Evolutionary conservation across 2,888 invertebrate genomes (phyloP), one percentile per base, ranked within the genome.

Genomic region (Parnassius smintheus): DNA sequence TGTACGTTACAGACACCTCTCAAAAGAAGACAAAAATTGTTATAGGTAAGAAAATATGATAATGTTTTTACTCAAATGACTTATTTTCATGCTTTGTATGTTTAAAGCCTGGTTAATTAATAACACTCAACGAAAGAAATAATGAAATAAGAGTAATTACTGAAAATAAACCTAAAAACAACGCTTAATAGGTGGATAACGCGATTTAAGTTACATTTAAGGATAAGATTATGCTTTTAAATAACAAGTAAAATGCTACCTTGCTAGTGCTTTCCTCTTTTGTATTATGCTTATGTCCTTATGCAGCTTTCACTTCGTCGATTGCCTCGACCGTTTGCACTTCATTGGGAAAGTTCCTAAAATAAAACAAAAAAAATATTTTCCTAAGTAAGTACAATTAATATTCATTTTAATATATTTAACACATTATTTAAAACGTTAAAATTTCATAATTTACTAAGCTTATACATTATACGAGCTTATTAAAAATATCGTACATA

Each of bases 251-350:
- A 46, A 25, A 35, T 41, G 42, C 54, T 22, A n/a, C 46, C 13
- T 56, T 52, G 56, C 45, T 22, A 48, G 49, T 10, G 61, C 61
- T 61, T 64, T 59, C 45, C 49, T 52, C 49, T 55, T 59, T 59
- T 57, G 50, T 42, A 60, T 64, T 53, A 61, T 67, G 61, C 65
- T 64, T 64, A 56, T 59, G 44, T 57, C 66, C 63, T 61, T 66
- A 66, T 68, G 55, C 64, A 64, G 69, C 67, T 65, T 66, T 61
- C 52, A 48, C 52, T 41, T 51, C 59, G 13, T 50, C 59, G 56
- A 46, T 56, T 67, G 57, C 65, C 65, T 71, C 64, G 62, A 63
- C 66, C 66, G 57, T 69, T 64, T 64, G 65, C 63, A 72, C 70
- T 68, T 70, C 59, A 62, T 66, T 66, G 68, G 68, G 63, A 64